These are phyloP conservation scores for Paelopatides confundens DNA, from an alignment of 53 echinoderm and acorn worm species.

Conservation along the genomic window DNA sequence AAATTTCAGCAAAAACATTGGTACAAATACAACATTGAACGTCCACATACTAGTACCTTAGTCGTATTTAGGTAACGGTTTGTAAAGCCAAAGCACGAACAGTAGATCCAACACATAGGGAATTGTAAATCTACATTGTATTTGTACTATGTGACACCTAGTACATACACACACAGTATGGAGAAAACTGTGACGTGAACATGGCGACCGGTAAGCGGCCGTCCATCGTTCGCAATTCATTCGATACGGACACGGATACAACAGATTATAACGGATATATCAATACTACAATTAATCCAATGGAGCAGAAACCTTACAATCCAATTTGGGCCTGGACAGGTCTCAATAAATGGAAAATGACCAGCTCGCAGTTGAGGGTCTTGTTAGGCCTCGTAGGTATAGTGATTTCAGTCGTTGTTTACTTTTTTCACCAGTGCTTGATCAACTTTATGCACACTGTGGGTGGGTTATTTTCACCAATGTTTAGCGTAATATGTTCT, in stretches of 20 bases:
- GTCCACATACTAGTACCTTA: too few species aligned
- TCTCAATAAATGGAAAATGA: conserved; percentile 79
- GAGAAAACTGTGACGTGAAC: conserved; percentile 22
- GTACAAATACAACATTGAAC: too few species aligned
- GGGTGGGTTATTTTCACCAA: conserved; percentile 91
- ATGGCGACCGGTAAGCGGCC: conserved; percentile 42
- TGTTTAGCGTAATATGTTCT: conserved; percentile 94
- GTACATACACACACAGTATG: neutral
- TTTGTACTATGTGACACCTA: too few species aligned
- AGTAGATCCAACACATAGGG: too few species aligned
- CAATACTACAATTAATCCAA: conserved; percentile 70
- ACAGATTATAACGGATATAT: conserved; percentile 96
- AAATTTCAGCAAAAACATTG: too few species aligned
- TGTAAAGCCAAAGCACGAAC: too few species aligned
- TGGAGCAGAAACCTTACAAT: conserved; percentile 86
- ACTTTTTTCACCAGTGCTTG: conserved; percentile 85
- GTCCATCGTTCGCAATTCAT: conserved; percentile 19
- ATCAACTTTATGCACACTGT: conserved; percentile 79
- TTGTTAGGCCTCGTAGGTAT: conserved; percentile 66
- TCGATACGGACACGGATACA: conserved; percentile 18
- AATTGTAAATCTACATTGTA: too few species aligned
- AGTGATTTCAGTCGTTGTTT: conserved; percentile 70
- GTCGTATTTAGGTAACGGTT: too few species aligned
- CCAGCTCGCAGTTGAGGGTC: conserved; percentile 68
- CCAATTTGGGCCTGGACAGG: conserved; percentile 93